phyloP scores from a whole-genome alignment of 2,113 vertebrate genomes.

The Anoura caudifer region DNA sequence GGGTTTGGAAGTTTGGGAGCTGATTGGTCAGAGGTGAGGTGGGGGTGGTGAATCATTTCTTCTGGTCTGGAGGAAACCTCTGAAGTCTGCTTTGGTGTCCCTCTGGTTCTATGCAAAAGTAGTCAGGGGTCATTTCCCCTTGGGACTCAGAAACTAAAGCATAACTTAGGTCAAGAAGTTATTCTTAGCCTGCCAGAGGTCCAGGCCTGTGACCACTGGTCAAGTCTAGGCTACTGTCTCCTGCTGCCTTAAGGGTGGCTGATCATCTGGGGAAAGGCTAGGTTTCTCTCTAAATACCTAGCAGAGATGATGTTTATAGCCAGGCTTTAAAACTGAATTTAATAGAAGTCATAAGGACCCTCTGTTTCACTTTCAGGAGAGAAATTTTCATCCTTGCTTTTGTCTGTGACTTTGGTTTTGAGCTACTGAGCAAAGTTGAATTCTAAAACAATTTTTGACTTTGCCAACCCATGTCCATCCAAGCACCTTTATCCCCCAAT shows the following conservation, averaged over 20 bases:
- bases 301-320: background rate
- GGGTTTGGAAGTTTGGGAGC: background rate
- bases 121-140: background rate
- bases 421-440: background rate
- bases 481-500: background rate
- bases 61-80: background rate
- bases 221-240: background rate
- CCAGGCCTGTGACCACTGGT: too few species aligned
- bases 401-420: background rate
- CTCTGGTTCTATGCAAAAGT: background rate
- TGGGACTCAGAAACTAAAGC: background rate
- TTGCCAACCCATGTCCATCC: background rate
- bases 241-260: background rate
- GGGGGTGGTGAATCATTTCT: background rate
- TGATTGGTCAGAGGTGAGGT: background rate
- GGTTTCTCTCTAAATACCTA: background rate
- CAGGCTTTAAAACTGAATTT: background rate
- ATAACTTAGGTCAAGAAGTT: background rate
- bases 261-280: background rate
- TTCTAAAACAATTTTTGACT: conserved; percentile 7
- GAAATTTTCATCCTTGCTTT: background rate
- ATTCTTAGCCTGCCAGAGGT: background rate
- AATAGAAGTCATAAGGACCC: background rate
- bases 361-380: background rate
- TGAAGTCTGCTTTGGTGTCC: background rate